phyloP scores from a whole-genome alignment of 2,888 invertebrate species.

The Leucozona laternaria region DNA sequence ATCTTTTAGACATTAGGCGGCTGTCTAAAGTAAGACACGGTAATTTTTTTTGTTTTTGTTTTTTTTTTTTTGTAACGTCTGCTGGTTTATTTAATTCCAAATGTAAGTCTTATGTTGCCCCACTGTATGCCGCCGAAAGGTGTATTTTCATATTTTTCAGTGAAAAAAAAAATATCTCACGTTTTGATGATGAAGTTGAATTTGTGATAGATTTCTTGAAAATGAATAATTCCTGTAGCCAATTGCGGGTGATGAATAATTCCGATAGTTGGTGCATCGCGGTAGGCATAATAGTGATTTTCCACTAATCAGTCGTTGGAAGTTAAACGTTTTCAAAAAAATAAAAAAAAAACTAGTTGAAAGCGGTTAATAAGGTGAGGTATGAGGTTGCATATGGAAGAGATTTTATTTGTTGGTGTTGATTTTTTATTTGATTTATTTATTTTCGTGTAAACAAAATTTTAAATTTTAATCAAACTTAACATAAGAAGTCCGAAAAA shows the following conservation, averaged over 20 bases:
- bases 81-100: neutral
- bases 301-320: conserved; percentile 24
- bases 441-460: too few relatives aligned
- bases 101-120: neutral
- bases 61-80: too few relatives aligned
- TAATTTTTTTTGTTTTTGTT: too few relatives aligned
- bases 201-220: conserved; percentile 17
- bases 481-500: too few relatives aligned
- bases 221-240: conserved; percentile 9
- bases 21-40: too few relatives aligned
- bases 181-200: conserved; percentile 14
- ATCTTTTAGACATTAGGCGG: too few relatives aligned
- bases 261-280: conserved; percentile 19
- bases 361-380: neutral
- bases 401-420: neutral
- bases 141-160: conserved; percentile 2
- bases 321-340: conserved; percentile 2
- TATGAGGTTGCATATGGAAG: neutral
- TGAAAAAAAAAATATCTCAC: conserved; percentile 12
- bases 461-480: too few relatives aligned
- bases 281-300: conserved; percentile 41
- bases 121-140: conserved; percentile 10
- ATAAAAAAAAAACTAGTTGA: neutral
- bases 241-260: conserved; percentile 41
- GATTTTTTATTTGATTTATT: neutral